These are phyloP conservation scores for Cistogaster globosa DNA, from an alignment of 2,888 invertebrate species.

Conservation along the genomic window DNA sequence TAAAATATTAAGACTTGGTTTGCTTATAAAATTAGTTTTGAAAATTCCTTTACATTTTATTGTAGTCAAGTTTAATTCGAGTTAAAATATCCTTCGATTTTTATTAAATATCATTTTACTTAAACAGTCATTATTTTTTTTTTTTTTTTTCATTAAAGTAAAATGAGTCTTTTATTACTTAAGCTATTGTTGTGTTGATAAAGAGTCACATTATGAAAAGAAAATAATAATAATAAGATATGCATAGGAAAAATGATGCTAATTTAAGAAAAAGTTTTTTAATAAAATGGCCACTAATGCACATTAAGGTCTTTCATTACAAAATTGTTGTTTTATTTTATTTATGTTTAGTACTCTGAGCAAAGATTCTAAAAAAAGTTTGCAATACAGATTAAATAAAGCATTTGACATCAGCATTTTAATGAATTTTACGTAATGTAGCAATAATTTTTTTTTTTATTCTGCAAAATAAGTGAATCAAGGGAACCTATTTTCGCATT, in stretches of 20 bases:
- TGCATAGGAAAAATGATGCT: not conserved
- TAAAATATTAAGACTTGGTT: too few species aligned
- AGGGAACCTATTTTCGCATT: too few species aligned
- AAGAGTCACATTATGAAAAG: not conserved
- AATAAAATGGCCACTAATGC: constrained; percentile 34
- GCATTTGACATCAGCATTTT: too few species aligned
- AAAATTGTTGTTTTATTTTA: not conserved
- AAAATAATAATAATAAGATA: not conserved
- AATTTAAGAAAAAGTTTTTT: constrained; percentile 30
- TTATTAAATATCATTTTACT: not conserved
- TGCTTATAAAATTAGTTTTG: too few species aligned
- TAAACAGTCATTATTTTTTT: not conserved
- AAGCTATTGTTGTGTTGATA: not conserved
- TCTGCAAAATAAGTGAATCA: too few species aligned
- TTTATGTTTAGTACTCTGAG: too few species aligned
- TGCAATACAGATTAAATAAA: too few species aligned
- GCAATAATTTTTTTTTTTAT: too few species aligned
- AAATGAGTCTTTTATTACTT: constrained; percentile 18
- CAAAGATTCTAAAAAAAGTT: too few species aligned
- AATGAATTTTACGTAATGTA: too few species aligned
- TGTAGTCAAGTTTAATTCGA: not conserved
- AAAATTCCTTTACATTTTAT: too few species aligned
- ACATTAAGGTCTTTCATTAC: constrained; percentile 55
- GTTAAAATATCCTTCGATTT: not conserved
- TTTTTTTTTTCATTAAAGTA: not conserved